Base-by-base conservation (phyloP, 53 echinoderm and acorn worm genomes). In the Antedon mediterranea region DNA sequence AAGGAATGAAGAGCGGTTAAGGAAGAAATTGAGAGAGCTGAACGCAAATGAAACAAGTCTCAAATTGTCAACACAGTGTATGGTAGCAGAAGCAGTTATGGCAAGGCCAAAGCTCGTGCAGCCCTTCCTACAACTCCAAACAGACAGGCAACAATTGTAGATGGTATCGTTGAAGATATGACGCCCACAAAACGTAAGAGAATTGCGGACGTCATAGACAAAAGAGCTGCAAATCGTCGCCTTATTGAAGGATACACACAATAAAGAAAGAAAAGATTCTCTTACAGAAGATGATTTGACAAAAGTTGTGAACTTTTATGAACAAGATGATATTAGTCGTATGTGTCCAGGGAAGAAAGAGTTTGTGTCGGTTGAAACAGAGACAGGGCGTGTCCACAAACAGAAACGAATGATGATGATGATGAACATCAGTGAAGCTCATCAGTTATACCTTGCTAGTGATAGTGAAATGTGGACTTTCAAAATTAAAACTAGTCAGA, bases 361-460 rank as follows among this genome's bases (percentile, higher is more conserved):
- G 32, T 76, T 30, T 30, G 76, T 44, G 32, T 34, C 41, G 33
- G 75, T 75, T 7, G 77, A 33, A 44, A 43, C 78, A 3, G 72
- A 72, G 71, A 72, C 72, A 32, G 83, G 29, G 31, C 32, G 28
- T 32, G 28, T 32, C 3, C 30, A 26, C 34, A 42, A 78, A 30
- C 83, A 83, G 26, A 83, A 83, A 30, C 72, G 83, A 0, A 0
- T 83, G 71, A 72, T 83, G 72, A 72, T 83, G 72, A 30, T 78
- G 43, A 83, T 83, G 83, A 83, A 72, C 32, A 78, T 78, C 30
- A 30, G 73, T 30, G 78, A 83, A 33, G 83, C 73, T 32, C 34
- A 42, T 42, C 32, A 32, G n/a, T 43, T 83, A 37, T 80, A 72
- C 73, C 71, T 32, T 5, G 13, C 30, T n/a, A n/a, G n/a, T n/a